Conservation (phyloP, 2,888 invertebrate species). For the Noctua fimbriata region DNA sequence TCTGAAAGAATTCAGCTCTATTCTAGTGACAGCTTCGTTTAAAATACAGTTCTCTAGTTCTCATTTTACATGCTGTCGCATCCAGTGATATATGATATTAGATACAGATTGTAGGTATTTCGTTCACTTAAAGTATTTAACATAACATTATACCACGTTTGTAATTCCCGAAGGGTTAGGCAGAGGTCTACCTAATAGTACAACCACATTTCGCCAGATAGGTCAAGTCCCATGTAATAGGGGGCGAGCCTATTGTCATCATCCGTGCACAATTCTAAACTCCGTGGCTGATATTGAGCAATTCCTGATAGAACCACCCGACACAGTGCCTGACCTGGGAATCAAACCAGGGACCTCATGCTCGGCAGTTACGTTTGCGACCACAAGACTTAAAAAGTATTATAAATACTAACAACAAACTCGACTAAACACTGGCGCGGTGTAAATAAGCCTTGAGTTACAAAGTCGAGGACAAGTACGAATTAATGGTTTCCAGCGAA, state of each 20-base stretch:
- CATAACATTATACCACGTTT: not conserved
- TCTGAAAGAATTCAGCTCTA: not conserved
- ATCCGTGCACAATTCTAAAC: not conserved
- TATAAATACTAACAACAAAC: not conserved
- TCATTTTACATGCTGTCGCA: conserved; percentile 10
- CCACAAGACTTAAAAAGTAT: not conserved
- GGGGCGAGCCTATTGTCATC: not conserved
- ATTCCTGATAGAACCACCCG: not conserved
- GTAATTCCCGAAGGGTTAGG: not conserved
- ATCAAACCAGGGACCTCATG: not conserved
- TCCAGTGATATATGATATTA: not conserved
- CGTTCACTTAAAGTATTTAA: not conserved
- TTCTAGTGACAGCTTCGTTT: not conserved
- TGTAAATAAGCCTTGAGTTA: conserved; percentile 53
- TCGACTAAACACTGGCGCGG: conserved; percentile 10
- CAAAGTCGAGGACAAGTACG: conserved; percentile 53
- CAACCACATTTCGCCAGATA: not conserved
- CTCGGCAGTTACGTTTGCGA: not conserved
- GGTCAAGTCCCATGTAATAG: not conserved
- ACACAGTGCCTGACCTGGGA: not conserved
- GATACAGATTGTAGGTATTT: not conserved
- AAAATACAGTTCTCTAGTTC: not conserved
- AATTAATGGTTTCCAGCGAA: conserved; percentile 42
- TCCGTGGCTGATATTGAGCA: not conserved
- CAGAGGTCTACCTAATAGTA: not conserved